phyloP scores from a whole-genome alignment of 2,797 vertebrate species.

The Paramormyrops hopkinsi region DNA sequence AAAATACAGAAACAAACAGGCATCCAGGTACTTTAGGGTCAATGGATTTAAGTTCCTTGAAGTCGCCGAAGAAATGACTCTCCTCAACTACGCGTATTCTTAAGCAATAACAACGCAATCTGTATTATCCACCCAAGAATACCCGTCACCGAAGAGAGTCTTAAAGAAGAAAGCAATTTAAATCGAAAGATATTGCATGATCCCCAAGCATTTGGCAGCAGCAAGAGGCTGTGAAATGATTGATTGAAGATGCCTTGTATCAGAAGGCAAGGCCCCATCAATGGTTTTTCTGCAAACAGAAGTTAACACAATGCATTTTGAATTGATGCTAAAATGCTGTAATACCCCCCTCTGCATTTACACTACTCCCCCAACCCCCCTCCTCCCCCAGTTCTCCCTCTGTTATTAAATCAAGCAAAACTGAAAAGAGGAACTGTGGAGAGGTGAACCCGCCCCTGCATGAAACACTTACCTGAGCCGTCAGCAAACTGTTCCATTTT shows the following conservation, averaged over 20 bases:
- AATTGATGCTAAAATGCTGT: slow-evolving; percentile 47
- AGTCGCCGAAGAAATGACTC: slow-evolving; percentile 79
- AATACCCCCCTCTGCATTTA: slow-evolving; percentile 30
- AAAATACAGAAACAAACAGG: slow-evolving; percentile 31
- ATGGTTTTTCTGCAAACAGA: slow-evolving; percentile 70
- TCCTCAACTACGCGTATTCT: slow-evolving; percentile 99
- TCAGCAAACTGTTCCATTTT: slow-evolving; percentile 18
- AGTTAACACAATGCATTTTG: slow-evolving; percentile 65
- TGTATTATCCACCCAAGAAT: slow-evolving; percentile 99
- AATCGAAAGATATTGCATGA: slow-evolving; percentile 40
- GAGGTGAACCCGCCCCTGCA: slow-evolving; percentile 25
- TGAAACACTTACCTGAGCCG: slow-evolving; percentile 55
- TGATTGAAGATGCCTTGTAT: slow-evolving; percentile 65
- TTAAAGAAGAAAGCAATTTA: slow-evolving; percentile 51
- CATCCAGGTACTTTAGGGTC: slow-evolving; percentile 39
- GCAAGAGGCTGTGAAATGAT: slow-evolving; percentile 58
- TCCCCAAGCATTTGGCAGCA: slow-evolving; percentile 52
- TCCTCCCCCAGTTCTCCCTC: background rate
- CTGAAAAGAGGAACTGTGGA: slow-evolving; percentile 12
- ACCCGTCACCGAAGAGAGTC: slow-evolving; percentile 99
- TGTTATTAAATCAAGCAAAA: slow-evolving; percentile 34
- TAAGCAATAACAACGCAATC: slow-evolving; percentile 99
- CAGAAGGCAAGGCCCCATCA: slow-evolving; percentile 63
- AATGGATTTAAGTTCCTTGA: slow-evolving; percentile 42
- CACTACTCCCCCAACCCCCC: background rate